These are phyloP conservation scores for Onychomys arenicola DNA, from an alignment of 2,797 vertebrate species.

Conservation along the genomic window DNA sequence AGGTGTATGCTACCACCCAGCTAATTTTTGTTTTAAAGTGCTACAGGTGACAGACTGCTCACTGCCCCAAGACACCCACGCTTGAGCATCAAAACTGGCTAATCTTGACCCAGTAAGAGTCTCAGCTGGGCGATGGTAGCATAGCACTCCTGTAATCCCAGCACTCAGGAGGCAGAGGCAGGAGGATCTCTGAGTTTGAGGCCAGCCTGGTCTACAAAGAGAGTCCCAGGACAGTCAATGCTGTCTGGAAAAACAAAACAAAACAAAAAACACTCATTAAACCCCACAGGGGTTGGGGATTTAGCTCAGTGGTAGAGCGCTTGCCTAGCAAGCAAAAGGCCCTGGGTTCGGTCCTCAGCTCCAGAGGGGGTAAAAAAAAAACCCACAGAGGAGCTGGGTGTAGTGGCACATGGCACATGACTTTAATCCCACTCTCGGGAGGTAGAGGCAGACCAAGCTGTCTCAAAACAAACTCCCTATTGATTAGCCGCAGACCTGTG, in stretches of 20 bases:
- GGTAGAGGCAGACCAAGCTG: not conserved
- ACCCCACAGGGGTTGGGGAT: not conserved
- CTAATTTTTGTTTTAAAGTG: not conserved
- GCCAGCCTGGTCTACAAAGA: not conserved
- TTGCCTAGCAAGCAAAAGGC: too few relatives aligned
- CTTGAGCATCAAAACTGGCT: not conserved
- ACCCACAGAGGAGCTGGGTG: not conserved
- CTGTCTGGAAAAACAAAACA: not conserved
- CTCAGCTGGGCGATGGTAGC: too few relatives aligned
- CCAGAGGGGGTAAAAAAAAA: too few relatives aligned
- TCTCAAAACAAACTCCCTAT: not conserved
- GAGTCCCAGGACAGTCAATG: not conserved
- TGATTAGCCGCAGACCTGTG: not conserved
- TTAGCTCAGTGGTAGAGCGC: too few relatives aligned
- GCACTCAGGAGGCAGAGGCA: not conserved
- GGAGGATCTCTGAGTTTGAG: not conserved
- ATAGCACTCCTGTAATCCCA: not conserved
- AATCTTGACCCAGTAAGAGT: not conserved
- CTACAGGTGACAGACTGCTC: not conserved
- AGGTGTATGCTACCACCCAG: not conserved
- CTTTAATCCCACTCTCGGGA: not conserved
- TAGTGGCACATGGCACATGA: not conserved
- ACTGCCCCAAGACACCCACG: not conserved
- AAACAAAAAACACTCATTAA: not conserved
- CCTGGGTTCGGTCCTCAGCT: too few relatives aligned